Conservation (phyloP, 2,113 vertebrate genomes). For the Nannospalax galili region DNA sequence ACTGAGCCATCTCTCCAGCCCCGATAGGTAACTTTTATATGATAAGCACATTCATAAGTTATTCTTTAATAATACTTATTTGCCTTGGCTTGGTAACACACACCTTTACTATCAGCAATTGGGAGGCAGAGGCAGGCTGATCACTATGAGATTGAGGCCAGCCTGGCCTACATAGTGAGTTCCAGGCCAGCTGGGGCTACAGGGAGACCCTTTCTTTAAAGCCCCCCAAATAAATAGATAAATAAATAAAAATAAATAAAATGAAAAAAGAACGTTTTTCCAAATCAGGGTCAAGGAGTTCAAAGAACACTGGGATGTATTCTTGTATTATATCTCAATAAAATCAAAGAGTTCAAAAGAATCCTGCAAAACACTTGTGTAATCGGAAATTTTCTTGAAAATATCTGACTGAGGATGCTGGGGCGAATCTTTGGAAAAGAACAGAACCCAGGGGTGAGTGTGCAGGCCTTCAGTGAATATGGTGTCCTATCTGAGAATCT, state of each 20-base stretch:
- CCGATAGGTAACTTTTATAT: neutral
- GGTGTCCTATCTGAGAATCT: neutral
- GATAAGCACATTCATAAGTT: neutral
- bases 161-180: no score
- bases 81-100: no score
- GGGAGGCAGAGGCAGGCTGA: no score
- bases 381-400: neutral
- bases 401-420: neutral
- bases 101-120: no score
- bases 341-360: neutral
- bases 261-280: neutral
- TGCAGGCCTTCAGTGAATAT: neutral
- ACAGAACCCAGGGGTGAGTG: neutral
- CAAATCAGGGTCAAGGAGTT: neutral
- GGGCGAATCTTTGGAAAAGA: neutral
- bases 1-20: no score
- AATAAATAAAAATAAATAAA: no score
- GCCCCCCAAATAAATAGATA: no score
- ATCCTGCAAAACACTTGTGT: neutral
- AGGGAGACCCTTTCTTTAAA: no score
- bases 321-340: constrained; percentile 12
- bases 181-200: no score
- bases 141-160: no score
- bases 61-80: neutral
- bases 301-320: neutral